Conservation (phyloP, 2,797 vertebrate genomes). For the Sebastes iracundus region DNA sequence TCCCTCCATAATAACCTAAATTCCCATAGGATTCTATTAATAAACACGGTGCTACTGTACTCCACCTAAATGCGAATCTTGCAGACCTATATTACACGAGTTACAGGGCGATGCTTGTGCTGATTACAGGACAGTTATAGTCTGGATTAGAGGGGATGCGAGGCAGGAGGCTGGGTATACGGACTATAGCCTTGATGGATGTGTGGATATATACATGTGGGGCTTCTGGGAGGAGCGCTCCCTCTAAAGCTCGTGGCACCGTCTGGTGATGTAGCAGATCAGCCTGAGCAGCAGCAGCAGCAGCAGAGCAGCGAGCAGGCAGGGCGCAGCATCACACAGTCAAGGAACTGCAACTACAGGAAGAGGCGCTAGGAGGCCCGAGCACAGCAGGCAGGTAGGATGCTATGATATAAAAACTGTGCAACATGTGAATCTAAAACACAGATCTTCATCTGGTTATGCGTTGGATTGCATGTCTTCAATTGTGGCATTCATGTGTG, state of each 20-base stretch:
- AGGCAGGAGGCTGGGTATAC: background rate
- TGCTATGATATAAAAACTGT: constrained; percentile 42
- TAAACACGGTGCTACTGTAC: background rate
- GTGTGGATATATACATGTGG: constrained; percentile 13
- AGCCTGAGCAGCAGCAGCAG: constrained; percentile 55
- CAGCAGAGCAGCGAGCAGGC: constrained; percentile 53
- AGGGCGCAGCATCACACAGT: constrained; percentile 57
- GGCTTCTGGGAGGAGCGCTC: constrained; percentile 73
- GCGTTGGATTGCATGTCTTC: background rate
- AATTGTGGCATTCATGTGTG: background rate
- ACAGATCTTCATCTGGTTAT: background rate
- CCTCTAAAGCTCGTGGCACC: constrained; percentile 49
- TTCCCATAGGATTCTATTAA: background rate
- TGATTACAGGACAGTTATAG: constrained; percentile 62
- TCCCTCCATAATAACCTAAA: no score
- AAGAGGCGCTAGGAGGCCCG: constrained; percentile 65
- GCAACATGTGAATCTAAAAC: constrained; percentile 45
- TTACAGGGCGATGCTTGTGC: constrained; percentile 38
- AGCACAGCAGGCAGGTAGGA: constrained; percentile 68
- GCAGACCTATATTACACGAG: background rate
- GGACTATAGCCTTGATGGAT: constrained; percentile 29
- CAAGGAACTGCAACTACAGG: constrained; percentile 53
- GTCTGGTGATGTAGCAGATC: constrained; percentile 53
- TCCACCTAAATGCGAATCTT: background rate
- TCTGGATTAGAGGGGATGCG: constrained; percentile 56